Evolutionary conservation across 2,797 vertebrate species (phyloP).

Genomic region (Trachurus trachurus): DNA sequence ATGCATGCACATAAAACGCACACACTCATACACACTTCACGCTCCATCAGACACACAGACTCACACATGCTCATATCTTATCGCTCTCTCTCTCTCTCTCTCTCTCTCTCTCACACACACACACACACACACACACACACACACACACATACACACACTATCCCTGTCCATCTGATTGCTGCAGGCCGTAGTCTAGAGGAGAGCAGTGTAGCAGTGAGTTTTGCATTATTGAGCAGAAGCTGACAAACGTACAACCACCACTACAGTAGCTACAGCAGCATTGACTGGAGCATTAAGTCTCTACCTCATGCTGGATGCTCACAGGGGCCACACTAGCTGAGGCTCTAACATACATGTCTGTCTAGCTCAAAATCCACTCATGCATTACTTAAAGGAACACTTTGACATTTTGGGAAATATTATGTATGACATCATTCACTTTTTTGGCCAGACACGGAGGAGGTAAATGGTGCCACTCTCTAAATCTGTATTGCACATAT

Average conservation of each 20-base stretch:
- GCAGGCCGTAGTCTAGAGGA: slow-evolving; percentile 73
- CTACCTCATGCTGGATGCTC: slow-evolving; percentile 55
- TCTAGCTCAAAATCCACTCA: background rate
- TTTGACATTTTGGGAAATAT: background rate
- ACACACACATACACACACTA: slow-evolving; percentile 38
- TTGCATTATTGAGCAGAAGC: slow-evolving; percentile 85
- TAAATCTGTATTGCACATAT: background rate
- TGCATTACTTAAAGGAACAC: background rate
- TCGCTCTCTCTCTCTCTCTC: slow-evolving; percentile 28
- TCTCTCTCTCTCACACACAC: slow-evolving; percentile 31
- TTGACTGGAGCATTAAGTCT: slow-evolving; percentile 29
- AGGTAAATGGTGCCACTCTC: background rate
- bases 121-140: slow-evolving; percentile 41
- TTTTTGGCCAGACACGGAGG: background rate
- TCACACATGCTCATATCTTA: slow-evolving; percentile 71
- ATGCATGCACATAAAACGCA: slow-evolving; percentile 78
- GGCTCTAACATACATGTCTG: background rate
- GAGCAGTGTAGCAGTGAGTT: slow-evolving; percentile 73
- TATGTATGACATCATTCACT: background rate
- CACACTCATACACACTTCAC: slow-evolving; percentile 75
- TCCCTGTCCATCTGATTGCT: slow-evolving; percentile 82
- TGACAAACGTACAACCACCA: slow-evolving; percentile 69
- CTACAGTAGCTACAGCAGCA: slow-evolving; percentile 53
- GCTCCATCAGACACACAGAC: slow-evolving; percentile 77
- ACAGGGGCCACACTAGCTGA: background rate